Percentiles rank a stretch among this genome's conserved stretches.
Conservation (phyloP, 2,888 invertebrate genomes). For the Meghimatium bilineatum region DNA sequence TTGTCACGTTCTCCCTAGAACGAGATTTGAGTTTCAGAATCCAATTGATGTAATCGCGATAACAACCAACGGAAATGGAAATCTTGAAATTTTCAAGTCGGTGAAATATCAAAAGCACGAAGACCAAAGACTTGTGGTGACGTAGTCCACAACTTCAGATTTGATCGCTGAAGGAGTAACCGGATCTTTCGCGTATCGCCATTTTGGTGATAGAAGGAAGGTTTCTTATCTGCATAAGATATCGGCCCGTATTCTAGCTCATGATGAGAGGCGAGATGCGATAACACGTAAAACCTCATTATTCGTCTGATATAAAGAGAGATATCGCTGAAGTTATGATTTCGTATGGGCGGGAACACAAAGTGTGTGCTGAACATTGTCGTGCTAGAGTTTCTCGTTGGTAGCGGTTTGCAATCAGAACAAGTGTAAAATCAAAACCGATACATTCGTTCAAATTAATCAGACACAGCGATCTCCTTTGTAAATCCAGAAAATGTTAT, state of each 20-base stretch:
- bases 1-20: slow-evolving; percentile 43
- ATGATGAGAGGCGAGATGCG: slow-evolving; percentile 29
- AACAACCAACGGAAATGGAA: slow-evolving; percentile 47
- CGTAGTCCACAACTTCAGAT: slow-evolving; percentile 38
- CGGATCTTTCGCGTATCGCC: slow-evolving; percentile 38
- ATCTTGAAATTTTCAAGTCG: slow-evolving; percentile 46
- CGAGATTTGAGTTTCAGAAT: slow-evolving; percentile 46
- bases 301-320: slow-evolving; percentile 37
- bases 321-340: slow-evolving; percentile 40
- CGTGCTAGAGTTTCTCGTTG: not conserved
- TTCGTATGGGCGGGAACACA: slow-evolving; percentile 35
- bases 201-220: slow-evolving; percentile 37
- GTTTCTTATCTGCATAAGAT: slow-evolving; percentile 32
- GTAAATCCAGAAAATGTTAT: too few relatives aligned
- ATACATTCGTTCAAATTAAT: not conserved
- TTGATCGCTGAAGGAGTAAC: slow-evolving; percentile 39
- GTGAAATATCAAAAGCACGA: slow-evolving; percentile 42
- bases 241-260: slow-evolving; percentile 42
- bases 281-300: slow-evolving; percentile 41
- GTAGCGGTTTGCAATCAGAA: not conserved
- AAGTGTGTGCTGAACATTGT: slow-evolving; percentile 6
- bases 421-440: not conserved
- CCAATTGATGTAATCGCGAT: slow-evolving; percentile 47
- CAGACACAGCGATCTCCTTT: too few relatives aligned
- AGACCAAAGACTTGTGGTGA: slow-evolving; percentile 41